These are phyloP conservation scores for Listronotus oregonensis DNA, from an alignment of 1,140 invertebrate species.

Conservation along the genomic window DNA sequence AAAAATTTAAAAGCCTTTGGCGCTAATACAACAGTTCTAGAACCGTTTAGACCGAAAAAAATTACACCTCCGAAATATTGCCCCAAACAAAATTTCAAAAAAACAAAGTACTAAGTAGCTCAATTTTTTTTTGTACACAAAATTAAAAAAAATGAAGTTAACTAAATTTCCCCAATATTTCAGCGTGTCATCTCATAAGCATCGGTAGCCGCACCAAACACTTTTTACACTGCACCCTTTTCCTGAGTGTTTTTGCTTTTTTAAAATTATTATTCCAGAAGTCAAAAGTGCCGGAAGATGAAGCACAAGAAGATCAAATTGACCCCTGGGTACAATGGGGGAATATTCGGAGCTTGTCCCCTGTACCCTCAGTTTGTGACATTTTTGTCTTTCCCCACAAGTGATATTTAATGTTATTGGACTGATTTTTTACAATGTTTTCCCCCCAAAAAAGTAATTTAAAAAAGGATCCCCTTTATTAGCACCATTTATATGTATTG, in stretches of 20 bases:
- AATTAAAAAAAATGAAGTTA: conserved; percentile 18
- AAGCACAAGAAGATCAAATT: conserved; percentile 62
- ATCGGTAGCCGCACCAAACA: conserved; percentile 68
- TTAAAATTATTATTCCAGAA: conserved; percentile 81
- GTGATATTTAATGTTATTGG: conserved; percentile 92
- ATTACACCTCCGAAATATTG: too few species aligned
- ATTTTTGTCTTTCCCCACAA: conserved; percentile 86
- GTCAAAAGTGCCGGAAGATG: conserved; percentile 64
- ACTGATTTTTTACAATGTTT: conserved; percentile 90
- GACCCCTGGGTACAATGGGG: conserved; percentile 85
- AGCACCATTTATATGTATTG: conserved; percentile 95
- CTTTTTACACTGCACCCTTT: conserved; percentile 76
- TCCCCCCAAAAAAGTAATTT: conserved; percentile 88
- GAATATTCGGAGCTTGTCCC: conserved; percentile 67
- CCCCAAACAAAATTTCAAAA: too few species aligned
- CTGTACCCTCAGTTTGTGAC: conserved; percentile 83
- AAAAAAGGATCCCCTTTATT: conserved; percentile 87
- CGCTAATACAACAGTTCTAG: too few species aligned
- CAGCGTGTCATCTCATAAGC: conserved; percentile 18
- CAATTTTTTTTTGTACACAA: too few species aligned
- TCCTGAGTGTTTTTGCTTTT: conserved; percentile 76
- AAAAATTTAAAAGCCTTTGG: too few species aligned
- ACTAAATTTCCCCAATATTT: conserved; percentile 4
- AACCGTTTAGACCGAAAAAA: too few species aligned
- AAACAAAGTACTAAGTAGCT: too few species aligned